Conservation (phyloP, 2,888 invertebrate species). For the Cryptocephalus moraei region DNA sequence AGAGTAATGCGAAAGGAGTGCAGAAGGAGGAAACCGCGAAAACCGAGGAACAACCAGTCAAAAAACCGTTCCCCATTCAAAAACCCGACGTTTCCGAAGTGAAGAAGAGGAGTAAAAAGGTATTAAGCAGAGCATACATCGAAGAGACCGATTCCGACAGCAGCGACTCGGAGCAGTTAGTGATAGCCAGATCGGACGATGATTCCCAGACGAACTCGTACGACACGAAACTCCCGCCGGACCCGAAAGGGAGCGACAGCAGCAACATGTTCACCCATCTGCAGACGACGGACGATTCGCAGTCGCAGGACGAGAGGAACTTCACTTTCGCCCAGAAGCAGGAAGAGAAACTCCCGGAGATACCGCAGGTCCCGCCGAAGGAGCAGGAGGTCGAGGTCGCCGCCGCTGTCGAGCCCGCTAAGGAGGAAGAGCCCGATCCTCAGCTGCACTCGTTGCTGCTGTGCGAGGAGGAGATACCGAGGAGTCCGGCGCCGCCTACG, state of each 20-base stretch:
- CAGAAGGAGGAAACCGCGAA: background rate
- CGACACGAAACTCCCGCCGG: slow-evolving; percentile 21
- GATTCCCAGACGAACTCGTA: slow-evolving; percentile 26
- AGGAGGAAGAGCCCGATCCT: slow-evolving; percentile 44
- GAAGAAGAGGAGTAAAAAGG: slow-evolving; percentile 29
- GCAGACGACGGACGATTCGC: slow-evolving; percentile 26
- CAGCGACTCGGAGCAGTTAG: slow-evolving; percentile 53
- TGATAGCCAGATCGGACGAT: slow-evolving; percentile 44
- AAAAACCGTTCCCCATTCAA: slow-evolving; percentile 10
- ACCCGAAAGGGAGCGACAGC: slow-evolving; percentile 25
- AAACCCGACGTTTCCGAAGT: slow-evolving; percentile 15
- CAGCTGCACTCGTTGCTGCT: slow-evolving; percentile 59
- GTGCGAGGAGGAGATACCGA: slow-evolving; percentile 85
- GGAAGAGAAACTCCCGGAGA: slow-evolving; percentile 10
- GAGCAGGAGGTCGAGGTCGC: background rate
- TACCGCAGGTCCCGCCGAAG: slow-evolving; percentile 20
- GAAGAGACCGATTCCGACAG: slow-evolving; percentile 53
- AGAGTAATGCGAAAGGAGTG: background rate
- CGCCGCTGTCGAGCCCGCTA: slow-evolving; percentile 7
- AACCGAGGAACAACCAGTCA: slow-evolving; percentile 28
- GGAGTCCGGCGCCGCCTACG: slow-evolving; percentile 68
- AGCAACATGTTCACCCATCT: slow-evolving; percentile 20
- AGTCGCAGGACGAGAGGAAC: slow-evolving; percentile 27
- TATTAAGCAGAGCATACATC: slow-evolving; percentile 38
- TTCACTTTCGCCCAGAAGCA: slow-evolving; percentile 28